Base-by-base conservation (phyloP, 2,113 vertebrate species). In the Dolichotis patagonum region DNA sequence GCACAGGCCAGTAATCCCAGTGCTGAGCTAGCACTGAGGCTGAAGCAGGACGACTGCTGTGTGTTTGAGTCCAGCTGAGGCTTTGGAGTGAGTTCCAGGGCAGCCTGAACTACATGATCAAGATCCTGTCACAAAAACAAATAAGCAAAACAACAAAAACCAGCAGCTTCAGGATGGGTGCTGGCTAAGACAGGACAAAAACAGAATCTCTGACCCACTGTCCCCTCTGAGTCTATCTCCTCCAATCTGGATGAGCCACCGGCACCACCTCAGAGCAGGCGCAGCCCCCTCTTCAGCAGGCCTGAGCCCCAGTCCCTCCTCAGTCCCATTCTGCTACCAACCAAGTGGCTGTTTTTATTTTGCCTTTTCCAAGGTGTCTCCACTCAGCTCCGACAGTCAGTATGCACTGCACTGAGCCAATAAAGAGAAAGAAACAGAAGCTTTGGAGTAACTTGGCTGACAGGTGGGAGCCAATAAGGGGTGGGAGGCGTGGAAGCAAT, bases 301-400 rank as follows among this genome's bases (percentile, higher is more conserved):
- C 28, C 11, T 69, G 71, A 46, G n/a, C 16, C 22, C 19, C 41
- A 43, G 30, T 6, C 38, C 58, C 35, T 56, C 24, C 52, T 28
- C n/a, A n/a, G n/a, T n/a, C n/a, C n/a, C n/a, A n/a, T n/a, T n/a
- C n/a, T n/a, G n/a, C n/a, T 83, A 90, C 69, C 0, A 8, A 95
- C 81, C 85, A 58, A 28, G 49, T 7, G 5, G 38, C 95, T 97
- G 81, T 88, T 97, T 96, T 94, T 96, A 92, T 90, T 90, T 92
- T 85, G 90, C 49, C 67, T 24, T 96, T 91, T 84, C 30, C 52
- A 65, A 8, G 49, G 22, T 69, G 67, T 90, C 89, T 93, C 46
- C 35, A 43, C 71, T 90, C 26, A 85, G 41, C 43, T 41, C 77
- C 84, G 58, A 7, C 46, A 49, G 10, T 89, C 32, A 30, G 7